These are phyloP conservation scores for Pseudomyrmex pallidus DNA, from an alignment of 1,140 invertebrate species.

Conservation along the genomic window DNA sequence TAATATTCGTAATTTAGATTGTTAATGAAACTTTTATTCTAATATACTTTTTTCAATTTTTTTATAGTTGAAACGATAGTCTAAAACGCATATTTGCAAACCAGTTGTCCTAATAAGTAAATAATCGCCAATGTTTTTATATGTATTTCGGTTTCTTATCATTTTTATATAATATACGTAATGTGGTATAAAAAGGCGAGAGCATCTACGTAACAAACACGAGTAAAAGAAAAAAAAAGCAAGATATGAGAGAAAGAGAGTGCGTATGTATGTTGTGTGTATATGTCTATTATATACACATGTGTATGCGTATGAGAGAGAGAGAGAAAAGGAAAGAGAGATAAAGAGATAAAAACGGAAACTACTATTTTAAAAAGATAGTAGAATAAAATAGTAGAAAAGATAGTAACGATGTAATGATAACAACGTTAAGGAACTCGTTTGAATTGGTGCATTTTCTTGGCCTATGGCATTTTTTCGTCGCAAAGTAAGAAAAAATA, in stretches of 20 bases:
- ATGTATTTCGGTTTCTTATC: constrained; percentile 65
- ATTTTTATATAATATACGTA: constrained; percentile 65
- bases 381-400: constrained; percentile 30
- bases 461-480: constrained; percentile 63
- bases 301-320: constrained; percentile 19
- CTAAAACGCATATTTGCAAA: constrained; percentile 47
- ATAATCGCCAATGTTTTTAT: constrained; percentile 2
- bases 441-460: constrained; percentile 53
- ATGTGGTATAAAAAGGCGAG: constrained; percentile 23
- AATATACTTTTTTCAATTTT: constrained; percentile 73
- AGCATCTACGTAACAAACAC: neutral
- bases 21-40: constrained; percentile 63
- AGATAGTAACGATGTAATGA: constrained; percentile 46
- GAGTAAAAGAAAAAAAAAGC: constrained; percentile 41
- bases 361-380: constrained; percentile 59
- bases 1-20: constrained; percentile 63
- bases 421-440: constrained; percentile 42
- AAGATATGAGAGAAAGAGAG: constrained; percentile 33
- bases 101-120: constrained; percentile 60
- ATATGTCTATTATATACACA: constrained; percentile 23
- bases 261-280: neutral
- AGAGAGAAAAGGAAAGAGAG: constrained; percentile 8
- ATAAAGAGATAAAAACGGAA: constrained; percentile 47
- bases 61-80: constrained; percentile 56
- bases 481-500: constrained; percentile 37